Conservation (phyloP, 2,797 vertebrate species). For the Eupleurogrammus muticus region DNA sequence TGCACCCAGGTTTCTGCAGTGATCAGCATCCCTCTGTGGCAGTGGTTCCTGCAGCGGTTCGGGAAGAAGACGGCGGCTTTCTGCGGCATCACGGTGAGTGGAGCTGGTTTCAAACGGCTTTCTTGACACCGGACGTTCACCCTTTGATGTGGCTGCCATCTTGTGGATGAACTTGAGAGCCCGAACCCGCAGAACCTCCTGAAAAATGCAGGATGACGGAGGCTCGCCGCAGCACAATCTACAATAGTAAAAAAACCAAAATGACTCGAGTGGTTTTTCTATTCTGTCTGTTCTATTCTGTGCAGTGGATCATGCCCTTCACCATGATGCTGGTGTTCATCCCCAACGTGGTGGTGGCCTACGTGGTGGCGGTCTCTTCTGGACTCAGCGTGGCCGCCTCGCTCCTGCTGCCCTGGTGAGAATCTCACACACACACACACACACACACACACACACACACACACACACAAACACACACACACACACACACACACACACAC, state of each 20-base stretch:
- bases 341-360: conserved; percentile 90
- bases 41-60: conserved; percentile 92
- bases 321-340: conserved; percentile 91
- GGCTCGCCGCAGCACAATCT: too few relatives aligned
- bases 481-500: too few relatives aligned
- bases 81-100: conserved; percentile 92
- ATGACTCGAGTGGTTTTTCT: neutral
- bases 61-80: conserved; percentile 94
- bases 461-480: too few relatives aligned
- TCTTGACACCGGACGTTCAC: neutral
- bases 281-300: neutral
- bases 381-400: conserved; percentile 95
- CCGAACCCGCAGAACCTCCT: neutral
- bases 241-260: too few relatives aligned
- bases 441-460: too few relatives aligned
- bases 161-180: conserved; percentile 44
- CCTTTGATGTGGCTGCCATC: conserved; percentile 41
- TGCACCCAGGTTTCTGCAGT: conserved; percentile 89
- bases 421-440: conserved; percentile 2
- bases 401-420: conserved; percentile 95
- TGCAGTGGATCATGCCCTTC: conserved; percentile 95
- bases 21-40: conserved; percentile 94
- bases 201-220: neutral
- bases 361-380: conserved; percentile 90
- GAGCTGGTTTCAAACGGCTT: conserved; percentile 12